Percentiles rank a stretch among this genome's conserved stretches.
These are phyloP conservation scores for Fregetta grallaria DNA, from an alignment of 2,113 vertebrate species.

Conservation along the genomic window DNA sequence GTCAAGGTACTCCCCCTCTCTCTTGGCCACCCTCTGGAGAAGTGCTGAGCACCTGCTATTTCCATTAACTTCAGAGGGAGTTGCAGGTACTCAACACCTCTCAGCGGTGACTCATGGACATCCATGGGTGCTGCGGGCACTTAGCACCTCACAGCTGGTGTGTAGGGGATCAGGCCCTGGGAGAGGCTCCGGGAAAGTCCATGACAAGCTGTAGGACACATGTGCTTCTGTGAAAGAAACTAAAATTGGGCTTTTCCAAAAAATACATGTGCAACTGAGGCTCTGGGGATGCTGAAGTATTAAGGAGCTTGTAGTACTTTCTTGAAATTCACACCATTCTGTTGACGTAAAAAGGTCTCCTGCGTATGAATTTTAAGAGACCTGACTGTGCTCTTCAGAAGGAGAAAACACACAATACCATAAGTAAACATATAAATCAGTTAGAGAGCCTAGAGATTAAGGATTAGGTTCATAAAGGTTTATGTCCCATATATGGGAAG, in stretches of 20 bases:
- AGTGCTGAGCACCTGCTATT: not conserved
- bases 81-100: not conserved
- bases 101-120: not conserved
- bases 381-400: constrained; percentile 32
- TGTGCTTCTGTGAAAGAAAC: not conserved
- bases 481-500: constrained; percentile 2
- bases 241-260: not conserved
- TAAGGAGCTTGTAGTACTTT: not conserved
- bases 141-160: not conserved
- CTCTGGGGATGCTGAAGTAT: not conserved
- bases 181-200: not conserved
- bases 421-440: constrained; percentile 58
- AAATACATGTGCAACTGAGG: not conserved
- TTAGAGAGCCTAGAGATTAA: constrained; percentile 16
- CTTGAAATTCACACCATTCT: constrained; percentile 27
- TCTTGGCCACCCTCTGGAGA: not conserved
- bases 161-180: not conserved
- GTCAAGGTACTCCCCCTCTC: not conserved
- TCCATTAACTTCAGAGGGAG: not conserved
- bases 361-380: not conserved
- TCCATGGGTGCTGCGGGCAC: not conserved
- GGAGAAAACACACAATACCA: constrained; percentile 47
- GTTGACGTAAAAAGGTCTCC: not conserved
- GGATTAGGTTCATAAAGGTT: constrained; percentile 35
- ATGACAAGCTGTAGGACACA: not conserved